Conservation (phyloP, 2,113 vertebrate species). For the Nerophis ophidion region DNA sequence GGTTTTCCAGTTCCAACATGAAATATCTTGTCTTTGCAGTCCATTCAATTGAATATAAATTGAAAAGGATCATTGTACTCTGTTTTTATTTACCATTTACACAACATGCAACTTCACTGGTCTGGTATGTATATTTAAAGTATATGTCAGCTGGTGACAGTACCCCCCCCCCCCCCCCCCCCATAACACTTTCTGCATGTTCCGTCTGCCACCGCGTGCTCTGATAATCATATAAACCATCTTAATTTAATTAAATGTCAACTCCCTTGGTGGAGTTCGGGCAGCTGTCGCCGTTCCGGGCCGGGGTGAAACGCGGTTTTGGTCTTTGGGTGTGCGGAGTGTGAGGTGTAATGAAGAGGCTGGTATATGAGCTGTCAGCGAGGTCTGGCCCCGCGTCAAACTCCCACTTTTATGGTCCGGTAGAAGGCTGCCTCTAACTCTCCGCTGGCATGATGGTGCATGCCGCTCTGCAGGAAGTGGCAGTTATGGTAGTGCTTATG, state of each 20-base stretch:
- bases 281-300: constrained; percentile 32
- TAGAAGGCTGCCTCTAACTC: neutral
- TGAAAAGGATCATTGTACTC: too few relatives aligned
- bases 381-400: constrained; percentile 30
- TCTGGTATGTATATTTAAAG: neutral
- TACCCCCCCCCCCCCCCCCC: neutral
- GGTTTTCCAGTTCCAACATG: too few relatives aligned
- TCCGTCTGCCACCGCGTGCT: constrained; percentile 22
- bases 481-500: too few relatives aligned
- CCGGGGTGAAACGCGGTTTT: constrained; percentile 45
- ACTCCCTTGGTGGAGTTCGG: constrained; percentile 32
- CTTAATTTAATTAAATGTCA: constrained; percentile 55
- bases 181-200: neutral
- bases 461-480: too few relatives aligned
- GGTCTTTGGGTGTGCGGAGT: constrained; percentile 33
- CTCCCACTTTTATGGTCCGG: constrained; percentile 8
- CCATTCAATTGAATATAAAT: too few relatives aligned
- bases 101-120: too few relatives aligned
- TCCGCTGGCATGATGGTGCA: constrained; percentile 7
- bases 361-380: constrained; percentile 50
- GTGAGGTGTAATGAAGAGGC: constrained; percentile 46
- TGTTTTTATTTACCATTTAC: too few relatives aligned
- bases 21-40: too few relatives aligned
- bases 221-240: constrained; percentile 49
- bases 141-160: neutral